Percentiles rank a stretch among this genome's conserved stretches.
Conservation (phyloP, 2,888 invertebrate species). For the Lasius platythorax region DNA sequence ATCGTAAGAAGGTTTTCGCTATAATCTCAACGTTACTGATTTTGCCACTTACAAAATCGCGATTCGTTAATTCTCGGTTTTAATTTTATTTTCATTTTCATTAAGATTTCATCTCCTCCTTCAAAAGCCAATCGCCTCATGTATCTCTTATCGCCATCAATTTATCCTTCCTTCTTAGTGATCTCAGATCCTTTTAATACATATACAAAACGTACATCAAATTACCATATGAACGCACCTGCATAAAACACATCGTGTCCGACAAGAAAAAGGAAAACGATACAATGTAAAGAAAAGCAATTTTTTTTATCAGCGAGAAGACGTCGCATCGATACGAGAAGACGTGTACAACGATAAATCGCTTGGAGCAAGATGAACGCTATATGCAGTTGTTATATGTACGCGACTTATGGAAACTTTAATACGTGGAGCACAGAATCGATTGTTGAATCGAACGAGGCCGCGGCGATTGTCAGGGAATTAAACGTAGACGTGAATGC, state of each 20-base stretch:
- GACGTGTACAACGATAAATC: conserved; percentile 28
- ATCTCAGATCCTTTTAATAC: conserved; percentile 9
- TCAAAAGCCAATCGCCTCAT: background rate
- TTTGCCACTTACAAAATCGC: background rate
- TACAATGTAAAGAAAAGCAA: conserved; percentile 1
- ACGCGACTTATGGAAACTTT: conserved; percentile 55
- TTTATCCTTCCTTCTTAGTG: background rate
- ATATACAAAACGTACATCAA: background rate
- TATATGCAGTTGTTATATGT: conserved; percentile 16
- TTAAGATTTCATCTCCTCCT: background rate
- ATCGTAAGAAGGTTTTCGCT: background rate
- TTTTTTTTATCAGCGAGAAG: conserved; percentile 19
- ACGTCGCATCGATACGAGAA: background rate
- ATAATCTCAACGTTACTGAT: background rate
- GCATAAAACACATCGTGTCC: background rate
- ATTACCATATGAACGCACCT: conserved; percentile 18
- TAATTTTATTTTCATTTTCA: background rate
- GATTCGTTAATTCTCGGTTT: conserved; percentile 10
- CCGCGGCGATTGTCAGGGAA: conserved; percentile 37
- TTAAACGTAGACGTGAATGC: conserved; percentile 40
- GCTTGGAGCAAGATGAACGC: conserved; percentile 42
- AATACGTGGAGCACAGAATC: conserved; percentile 38
- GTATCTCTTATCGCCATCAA: background rate
- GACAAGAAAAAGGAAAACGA: background rate
- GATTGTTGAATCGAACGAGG: conserved; percentile 30